Percentiles rank a stretch among this genome's conserved stretches.
phyloP scores from a whole-genome alignment of 2,888 invertebrate species.

The Anthoptus insignis region DNA sequence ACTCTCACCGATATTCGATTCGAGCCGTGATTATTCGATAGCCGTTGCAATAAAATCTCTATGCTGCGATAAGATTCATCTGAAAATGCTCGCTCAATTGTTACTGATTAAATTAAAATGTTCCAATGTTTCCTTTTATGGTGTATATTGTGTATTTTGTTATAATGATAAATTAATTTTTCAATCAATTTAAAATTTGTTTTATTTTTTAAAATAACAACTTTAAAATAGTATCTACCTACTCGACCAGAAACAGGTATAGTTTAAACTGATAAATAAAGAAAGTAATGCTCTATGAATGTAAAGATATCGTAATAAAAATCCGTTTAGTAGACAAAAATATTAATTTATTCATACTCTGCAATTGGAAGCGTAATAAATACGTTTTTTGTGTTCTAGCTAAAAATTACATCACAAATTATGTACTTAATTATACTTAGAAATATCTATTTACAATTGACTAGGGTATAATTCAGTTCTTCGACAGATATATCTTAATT shows the following conservation, averaged over 20 bases:
- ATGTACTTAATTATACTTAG: conserved; percentile 76
- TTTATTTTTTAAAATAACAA: too few relatives aligned
- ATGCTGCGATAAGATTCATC: conserved; percentile 33
- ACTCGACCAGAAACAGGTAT: too few relatives aligned
- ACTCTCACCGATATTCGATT: conserved; percentile 69
- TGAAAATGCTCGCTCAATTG: conserved; percentile 20
- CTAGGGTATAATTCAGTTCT: conserved; percentile 87
- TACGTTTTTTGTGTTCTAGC: conserved; percentile 82
- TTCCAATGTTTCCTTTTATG: conserved; percentile 15
- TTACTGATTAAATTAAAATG: conserved; percentile 33
- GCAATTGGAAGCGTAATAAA: conserved; percentile 86
- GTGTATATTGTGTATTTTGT: neutral
- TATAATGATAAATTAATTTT: neutral
- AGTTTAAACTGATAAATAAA: too few relatives aligned
- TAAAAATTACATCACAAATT: conserved; percentile 85
- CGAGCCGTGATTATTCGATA: conserved; percentile 75
- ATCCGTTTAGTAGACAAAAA: conserved; percentile 76
- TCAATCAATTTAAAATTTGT: too few relatives aligned
- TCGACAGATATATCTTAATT: conserved; percentile 68
- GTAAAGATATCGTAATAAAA: conserved; percentile 59
- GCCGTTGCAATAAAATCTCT: conserved; percentile 50
- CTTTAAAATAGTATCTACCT: too few relatives aligned
- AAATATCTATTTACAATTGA: conserved; percentile 83
- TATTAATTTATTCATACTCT: conserved; percentile 85
- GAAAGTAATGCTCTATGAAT: neutral